Evolutionary conservation across 2,888 invertebrate genomes (phyloP).

Genomic region (Ectemnius lituratus): DNA sequence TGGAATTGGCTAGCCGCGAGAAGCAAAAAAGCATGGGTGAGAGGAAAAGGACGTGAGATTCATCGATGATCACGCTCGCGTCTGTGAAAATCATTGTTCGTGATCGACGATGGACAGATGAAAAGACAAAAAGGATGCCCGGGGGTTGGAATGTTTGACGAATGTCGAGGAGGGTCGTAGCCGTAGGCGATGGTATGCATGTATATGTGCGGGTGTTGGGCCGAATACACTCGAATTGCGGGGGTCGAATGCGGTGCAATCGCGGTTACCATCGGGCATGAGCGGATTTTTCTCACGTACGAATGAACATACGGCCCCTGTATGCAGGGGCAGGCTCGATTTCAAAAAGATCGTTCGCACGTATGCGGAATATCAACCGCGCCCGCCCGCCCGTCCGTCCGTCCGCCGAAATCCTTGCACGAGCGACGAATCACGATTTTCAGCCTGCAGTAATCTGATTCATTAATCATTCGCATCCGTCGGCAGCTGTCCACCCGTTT

Average conservation of each 20-base stretch:
- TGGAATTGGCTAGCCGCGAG: too few relatives aligned
- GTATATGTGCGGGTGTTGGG: too few relatives aligned
- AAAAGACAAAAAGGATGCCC: constrained; percentile 22
- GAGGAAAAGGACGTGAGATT: constrained; percentile 23
- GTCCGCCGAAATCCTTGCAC: neutral
- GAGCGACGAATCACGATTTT: neutral
- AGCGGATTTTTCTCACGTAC: constrained; percentile 38
- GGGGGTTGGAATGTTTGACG: constrained; percentile 30
- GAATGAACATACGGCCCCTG: constrained; percentile 14
- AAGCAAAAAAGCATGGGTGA: too few relatives aligned
- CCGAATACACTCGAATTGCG: constrained; percentile 28
- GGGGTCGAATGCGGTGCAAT: constrained; percentile 18
- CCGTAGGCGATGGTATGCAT: neutral
- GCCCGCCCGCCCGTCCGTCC: neutral
- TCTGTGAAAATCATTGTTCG: constrained; percentile 24
- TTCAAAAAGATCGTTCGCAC: constrained; percentile 26
- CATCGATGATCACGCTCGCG: constrained; percentile 32
- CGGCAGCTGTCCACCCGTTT: neutral
- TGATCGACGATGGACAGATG: constrained; percentile 32
- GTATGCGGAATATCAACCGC: constrained; percentile 12
- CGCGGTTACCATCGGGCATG: constrained; percentile 10
- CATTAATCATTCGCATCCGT: constrained; percentile 2
- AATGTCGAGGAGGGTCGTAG: constrained; percentile 36
- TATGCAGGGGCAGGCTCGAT: constrained; percentile 10
- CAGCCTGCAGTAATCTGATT: neutral